phyloP scores from a whole-genome alignment of 1,140 invertebrate genomes.

The Euwallacea similis region DNA sequence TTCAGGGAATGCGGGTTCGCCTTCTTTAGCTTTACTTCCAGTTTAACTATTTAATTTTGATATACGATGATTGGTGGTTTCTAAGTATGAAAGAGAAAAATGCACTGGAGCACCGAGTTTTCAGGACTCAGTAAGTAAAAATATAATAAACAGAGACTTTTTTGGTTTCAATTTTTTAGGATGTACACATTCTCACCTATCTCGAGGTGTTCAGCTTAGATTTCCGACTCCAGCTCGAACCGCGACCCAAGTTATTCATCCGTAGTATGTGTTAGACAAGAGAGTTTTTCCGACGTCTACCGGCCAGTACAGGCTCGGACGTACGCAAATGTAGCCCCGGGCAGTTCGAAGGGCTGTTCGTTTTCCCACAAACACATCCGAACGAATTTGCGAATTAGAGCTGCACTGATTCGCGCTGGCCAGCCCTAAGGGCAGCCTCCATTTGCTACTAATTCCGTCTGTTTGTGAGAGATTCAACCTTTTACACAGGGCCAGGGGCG shows the following conservation, averaged over 20 bases:
- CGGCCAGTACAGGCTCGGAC: not conserved
- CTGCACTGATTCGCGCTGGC: constrained; percentile 34
- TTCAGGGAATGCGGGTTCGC: too few relatives aligned
- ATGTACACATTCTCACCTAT: too few relatives aligned
- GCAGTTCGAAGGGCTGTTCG: constrained; percentile 16
- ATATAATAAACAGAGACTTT: too few relatives aligned
- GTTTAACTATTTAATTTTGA: too few relatives aligned
- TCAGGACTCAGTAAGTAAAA: too few relatives aligned
- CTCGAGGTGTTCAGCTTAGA: too few relatives aligned
- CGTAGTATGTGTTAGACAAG: not conserved
- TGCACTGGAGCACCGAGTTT: too few relatives aligned
- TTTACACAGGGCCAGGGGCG: constrained; percentile 15
- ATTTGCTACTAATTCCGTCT: constrained; percentile 28
- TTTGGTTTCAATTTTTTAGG: too few relatives aligned
- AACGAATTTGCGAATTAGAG: constrained; percentile 33
- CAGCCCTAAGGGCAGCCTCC: constrained; percentile 16
- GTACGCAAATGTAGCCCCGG: constrained; percentile 18
- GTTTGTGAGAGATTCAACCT: constrained; percentile 30
- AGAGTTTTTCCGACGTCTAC: not conserved
- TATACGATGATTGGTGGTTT: too few relatives aligned
- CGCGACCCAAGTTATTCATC: not conserved
- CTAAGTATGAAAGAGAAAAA: too few relatives aligned
- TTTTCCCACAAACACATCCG: constrained; percentile 32
- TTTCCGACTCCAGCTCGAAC: not conserved
- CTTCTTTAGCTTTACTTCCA: too few relatives aligned